These are phyloP conservation scores for Chiroxiphia lanceolata DNA, from an alignment of 2,797 vertebrate species.

Conservation along the genomic window DNA sequence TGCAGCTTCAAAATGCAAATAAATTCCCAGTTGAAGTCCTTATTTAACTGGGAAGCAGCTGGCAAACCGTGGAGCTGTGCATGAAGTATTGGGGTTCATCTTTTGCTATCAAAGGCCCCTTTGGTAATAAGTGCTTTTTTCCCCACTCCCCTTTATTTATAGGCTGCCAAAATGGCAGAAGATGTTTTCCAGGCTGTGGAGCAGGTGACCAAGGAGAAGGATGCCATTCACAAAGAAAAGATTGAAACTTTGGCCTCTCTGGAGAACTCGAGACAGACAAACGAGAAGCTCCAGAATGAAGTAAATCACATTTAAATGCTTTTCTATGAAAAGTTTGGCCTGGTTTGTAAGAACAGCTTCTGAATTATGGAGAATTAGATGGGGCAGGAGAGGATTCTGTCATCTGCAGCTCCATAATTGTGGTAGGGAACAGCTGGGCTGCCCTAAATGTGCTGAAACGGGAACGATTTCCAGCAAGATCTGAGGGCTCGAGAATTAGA, in stretches of 20 bases:
- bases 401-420: neutral
- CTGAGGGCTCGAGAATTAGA: neutral
- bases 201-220: constrained; percentile 80
- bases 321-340: neutral
- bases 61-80: neutral
- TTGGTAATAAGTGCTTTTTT: neutral
- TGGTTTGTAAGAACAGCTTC: neutral
- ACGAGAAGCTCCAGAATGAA: constrained; percentile 83
- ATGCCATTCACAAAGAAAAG: constrained; percentile 80
- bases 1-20: neutral
- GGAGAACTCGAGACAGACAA: constrained; percentile 79
- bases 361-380: neutral
- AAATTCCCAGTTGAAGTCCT: neutral
- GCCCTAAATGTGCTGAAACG: neutral
- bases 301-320: constrained; percentile 76
- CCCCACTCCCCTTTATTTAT: neutral
- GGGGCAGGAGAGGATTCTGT: neutral
- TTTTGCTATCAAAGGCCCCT: neutral
- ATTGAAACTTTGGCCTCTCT: constrained; percentile 75
- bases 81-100: neutral
- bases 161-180: constrained; percentile 83
- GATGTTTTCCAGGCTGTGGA: constrained; percentile 83
- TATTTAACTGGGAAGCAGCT: neutral
- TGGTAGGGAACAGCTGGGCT: neutral
- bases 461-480: neutral